phyloP scores from a whole-genome alignment of 2,888 invertebrate genomes.

The Mimumesa dahlbomi region DNA sequence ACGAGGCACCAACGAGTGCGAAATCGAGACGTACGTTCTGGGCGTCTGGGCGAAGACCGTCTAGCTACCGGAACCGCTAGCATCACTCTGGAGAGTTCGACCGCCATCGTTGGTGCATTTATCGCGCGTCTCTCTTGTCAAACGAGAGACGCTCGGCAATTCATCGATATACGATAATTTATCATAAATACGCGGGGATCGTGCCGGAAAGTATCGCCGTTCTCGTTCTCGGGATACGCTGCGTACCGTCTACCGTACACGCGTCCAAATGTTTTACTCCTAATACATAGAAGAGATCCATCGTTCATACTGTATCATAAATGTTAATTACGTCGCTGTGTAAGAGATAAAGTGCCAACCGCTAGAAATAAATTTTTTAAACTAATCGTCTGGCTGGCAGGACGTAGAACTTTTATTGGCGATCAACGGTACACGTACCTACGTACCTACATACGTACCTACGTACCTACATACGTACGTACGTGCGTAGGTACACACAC shows the following conservation, averaged over 20 bases:
- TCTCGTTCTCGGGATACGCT: no score
- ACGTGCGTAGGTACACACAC: no score
- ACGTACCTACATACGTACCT: no score
- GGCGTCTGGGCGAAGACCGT: constrained; percentile 87
- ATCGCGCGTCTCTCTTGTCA: constrained; percentile 52
- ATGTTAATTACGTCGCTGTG: background rate
- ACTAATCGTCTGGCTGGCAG: background rate
- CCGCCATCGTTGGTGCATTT: constrained; percentile 63
- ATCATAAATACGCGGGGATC: no score
- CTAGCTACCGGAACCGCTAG: constrained; percentile 36
- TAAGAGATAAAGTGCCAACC: constrained; percentile 26
- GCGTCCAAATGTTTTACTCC: no score
- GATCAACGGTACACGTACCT: no score
- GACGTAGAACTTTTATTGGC: background rate
- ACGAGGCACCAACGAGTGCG: constrained; percentile 92
- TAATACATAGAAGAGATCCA: no score
- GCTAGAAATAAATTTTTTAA: constrained; percentile 43
- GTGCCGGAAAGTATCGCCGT: background rate
- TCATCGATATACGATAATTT: background rate
- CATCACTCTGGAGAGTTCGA: constrained; percentile 18
- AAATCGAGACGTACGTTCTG: constrained; percentile 94
- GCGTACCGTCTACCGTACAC: no score
- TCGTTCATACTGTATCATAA: background rate
- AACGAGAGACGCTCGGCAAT: background rate
- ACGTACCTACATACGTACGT: no score